Conservation (phyloP, 2,797 vertebrate genomes). For the Ctenopoma kingsleyae region DNA sequence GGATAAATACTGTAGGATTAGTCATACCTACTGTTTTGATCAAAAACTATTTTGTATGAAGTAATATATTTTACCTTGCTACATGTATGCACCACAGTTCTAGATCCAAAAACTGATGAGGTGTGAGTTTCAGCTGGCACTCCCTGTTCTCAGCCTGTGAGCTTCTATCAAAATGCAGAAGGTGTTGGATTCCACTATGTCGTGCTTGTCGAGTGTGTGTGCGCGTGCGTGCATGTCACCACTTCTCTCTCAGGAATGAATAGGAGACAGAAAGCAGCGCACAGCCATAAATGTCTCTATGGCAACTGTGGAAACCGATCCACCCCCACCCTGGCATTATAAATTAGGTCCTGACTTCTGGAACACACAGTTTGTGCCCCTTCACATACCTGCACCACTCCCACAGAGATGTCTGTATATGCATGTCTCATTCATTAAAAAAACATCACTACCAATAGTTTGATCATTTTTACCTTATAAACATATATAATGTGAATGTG, state of each 20-base stretch:
- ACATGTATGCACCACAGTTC: not conserved
- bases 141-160: conserved; percentile 1
- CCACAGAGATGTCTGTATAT: conserved; percentile 11
- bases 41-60: not conserved
- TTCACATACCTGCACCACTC: conserved; percentile 43
- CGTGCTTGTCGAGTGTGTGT: conserved; percentile 9
- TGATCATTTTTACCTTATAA: conserved; percentile 5
- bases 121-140: not conserved
- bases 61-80: conserved; percentile 45
- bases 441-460: conserved; percentile 1
- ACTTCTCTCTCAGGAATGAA: conserved; percentile 44
- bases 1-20: not conserved
- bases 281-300: conserved; percentile 74
- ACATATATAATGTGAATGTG: no score
- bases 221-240: conserved; percentile 7
- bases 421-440: not conserved
- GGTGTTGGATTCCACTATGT: conserved; percentile 47
- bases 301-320: conserved; percentile 61
- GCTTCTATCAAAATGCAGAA: conserved; percentile 25
- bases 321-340: conserved; percentile 37
- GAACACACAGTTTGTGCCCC: conserved; percentile 41
- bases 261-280: conserved; percentile 39
- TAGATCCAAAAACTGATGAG: conserved; percentile 27
- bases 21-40: not conserved
- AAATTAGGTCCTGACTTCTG: conserved; percentile 63